These are phyloP conservation scores for Emydocephalus ijimae DNA, from an alignment of 2,113 vertebrate species.

Conservation along the genomic window DNA sequence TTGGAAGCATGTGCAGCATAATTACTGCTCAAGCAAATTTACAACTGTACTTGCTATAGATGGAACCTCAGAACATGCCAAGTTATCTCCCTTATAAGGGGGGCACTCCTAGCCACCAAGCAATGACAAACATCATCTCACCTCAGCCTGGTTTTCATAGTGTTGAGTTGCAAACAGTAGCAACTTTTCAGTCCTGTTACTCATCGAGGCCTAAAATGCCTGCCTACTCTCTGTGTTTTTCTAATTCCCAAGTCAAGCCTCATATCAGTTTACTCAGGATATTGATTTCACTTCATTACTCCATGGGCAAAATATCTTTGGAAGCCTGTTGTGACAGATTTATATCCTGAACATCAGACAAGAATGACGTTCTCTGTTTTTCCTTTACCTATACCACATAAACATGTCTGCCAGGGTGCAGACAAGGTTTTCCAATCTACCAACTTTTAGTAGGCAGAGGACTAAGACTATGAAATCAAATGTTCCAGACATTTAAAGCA, in stretches of 20 bases:
- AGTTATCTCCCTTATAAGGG: background rate
- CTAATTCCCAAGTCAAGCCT: slow-evolving; percentile 71
- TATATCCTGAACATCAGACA: slow-evolving; percentile 80
- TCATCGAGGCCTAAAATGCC: slow-evolving; percentile 44
- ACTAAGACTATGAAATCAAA: slow-evolving; percentile 18
- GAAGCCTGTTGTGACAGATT: slow-evolving; percentile 73
- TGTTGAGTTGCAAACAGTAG: slow-evolving; percentile 14
- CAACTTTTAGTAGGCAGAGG: slow-evolving; percentile 22
- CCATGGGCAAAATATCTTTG: slow-evolving; percentile 69
- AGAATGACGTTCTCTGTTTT: slow-evolving; percentile 78
- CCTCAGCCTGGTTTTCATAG: background rate
- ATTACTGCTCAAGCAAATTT: background rate
- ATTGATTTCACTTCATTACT: slow-evolving; percentile 75
- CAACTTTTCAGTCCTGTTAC: background rate
- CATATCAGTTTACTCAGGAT: slow-evolving; percentile 64
- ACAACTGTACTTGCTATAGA: background rate
- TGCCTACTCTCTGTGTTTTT: slow-evolving; percentile 38
- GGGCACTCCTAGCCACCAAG: background rate
- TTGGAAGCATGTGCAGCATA: background rate
- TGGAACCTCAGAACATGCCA: background rate
- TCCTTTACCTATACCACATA: slow-evolving; percentile 78
- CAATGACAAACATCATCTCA: background rate
- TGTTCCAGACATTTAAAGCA: background rate
- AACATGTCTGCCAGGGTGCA: slow-evolving; percentile 68
- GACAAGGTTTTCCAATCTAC: background rate